Base-by-base conservation (phyloP, 1,140 invertebrate genomes). In the Zaprionus camerounensis region DNA sequence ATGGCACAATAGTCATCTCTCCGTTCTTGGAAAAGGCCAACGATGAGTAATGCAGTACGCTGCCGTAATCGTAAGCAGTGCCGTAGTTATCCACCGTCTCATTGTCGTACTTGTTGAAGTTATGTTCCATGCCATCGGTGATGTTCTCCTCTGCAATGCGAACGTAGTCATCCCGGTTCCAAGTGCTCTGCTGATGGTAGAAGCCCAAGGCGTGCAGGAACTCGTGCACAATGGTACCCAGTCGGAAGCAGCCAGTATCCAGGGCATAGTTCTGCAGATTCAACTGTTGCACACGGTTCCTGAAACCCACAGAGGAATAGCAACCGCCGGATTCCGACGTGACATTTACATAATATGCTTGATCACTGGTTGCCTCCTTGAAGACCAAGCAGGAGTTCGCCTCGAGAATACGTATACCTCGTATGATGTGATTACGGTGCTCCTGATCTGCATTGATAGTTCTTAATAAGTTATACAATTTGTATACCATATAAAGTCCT, bases 11-110 rank as follows among this genome's bases (percentile, higher is more conserved):
- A 0, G 96, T 97, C 2, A 94, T 93, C 70, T 94, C 83, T 2
- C 95, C 95, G 82, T 97, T 97, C 36, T 90, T 93, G 1, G 95
- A 95, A 88, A 97, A 97, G 0, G 96, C 96, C 49, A 92, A 94
- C 0, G 94, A 91, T 1, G 94, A 95, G 80, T 98, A 97, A 90
- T 98, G 97, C 95, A 97, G 95, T 5, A 97, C 95, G 71, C 96
- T 97, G 5, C 91, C 88, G 75, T 96, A 96, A 86, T 96, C 95
- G 70, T 96, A 96, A 3, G 76, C 76, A 58, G 93, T 79, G 1
- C 93, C 93, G 69, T 93, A 95, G 71, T 94, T 93, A 3, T 93
- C 93, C 0, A 95, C 93, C 1, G 82, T 93, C 1, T 82, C 61
- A 5, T 80, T 82, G 13, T 93, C 85, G 34, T 94, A 94, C 76